Conservation (phyloP, 2,888 invertebrate species). For the Orthonychiurus folsomi region DNA sequence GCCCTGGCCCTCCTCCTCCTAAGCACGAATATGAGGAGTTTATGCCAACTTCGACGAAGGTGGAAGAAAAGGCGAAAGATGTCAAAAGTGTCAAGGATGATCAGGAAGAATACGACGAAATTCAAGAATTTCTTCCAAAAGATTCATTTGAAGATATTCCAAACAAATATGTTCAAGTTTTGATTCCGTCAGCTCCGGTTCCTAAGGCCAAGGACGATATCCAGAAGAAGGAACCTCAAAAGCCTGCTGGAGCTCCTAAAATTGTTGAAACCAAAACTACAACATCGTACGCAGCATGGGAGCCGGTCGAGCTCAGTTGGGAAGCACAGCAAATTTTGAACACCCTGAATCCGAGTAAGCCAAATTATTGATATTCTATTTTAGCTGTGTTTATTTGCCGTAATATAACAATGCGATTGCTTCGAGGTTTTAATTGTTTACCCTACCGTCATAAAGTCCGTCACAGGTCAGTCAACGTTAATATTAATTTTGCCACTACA, state of each 20-base stretch:
- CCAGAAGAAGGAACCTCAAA: slow-evolving; percentile 17
- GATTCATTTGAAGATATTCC: slow-evolving; percentile 16
- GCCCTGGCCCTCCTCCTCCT: neutral
- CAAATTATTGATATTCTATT: neutral
- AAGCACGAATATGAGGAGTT: neutral
- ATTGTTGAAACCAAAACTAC: slow-evolving; percentile 2
- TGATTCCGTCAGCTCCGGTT: neutral
- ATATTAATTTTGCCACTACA: neutral
- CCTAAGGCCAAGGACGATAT: neutral
- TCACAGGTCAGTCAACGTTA: no score
- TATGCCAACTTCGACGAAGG: neutral
- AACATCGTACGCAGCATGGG: neutral
- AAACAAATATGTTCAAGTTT: no score
- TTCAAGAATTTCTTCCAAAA: slow-evolving; percentile 17
- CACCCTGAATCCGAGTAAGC: slow-evolving; percentile 39
- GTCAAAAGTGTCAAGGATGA: no score
- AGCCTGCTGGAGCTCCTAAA: slow-evolving; percentile 20
- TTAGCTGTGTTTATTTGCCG: neutral
- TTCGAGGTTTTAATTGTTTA: neutral
- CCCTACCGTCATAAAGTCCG: neutral
- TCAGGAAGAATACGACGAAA: neutral
- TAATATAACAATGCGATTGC: neutral
- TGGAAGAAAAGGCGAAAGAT: neutral
- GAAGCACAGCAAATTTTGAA: slow-evolving; percentile 36
- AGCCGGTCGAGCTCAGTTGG: slow-evolving; percentile 27